Evolutionary conservation across 2,888 invertebrate genomes (phyloP), one percentile per base, ranked within the genome.

Genomic region (Lycaena phlaeas): DNA sequence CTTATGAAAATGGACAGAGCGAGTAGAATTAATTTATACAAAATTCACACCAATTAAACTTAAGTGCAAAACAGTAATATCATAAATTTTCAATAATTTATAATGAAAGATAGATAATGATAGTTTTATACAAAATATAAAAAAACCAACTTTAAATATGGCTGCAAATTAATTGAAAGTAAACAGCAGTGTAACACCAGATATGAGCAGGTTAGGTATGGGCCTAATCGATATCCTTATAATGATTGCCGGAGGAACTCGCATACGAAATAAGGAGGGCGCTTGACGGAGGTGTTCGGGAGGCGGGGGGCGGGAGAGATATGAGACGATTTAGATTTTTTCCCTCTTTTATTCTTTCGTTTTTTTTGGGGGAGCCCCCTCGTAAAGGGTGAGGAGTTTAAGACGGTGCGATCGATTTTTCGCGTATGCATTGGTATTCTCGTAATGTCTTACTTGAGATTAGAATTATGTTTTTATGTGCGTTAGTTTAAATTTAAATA

Each of bases 271-370:
- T 85, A 82, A 85, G 85, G 79, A 81, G 81, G 85, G 78, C 71
- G 76, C 74, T n/a, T n/a, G n/a, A n/a, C 69, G 65, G 74, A 77
- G 81, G 84, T 82, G 79, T 79, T 71, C 73, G 75, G 70, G 75
- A 64, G 60, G 44, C 38, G 51, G 48, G 54, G 60, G 53, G 61
- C 54, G 58, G 56, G 57, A 56, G 59, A 76, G 81, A 82, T 84
- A 84, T 84, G 84, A 84, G 84, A 84, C 84, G 84, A 84, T 84
- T 84, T 84, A 84, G 84, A 84, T 84, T 84, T 84, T 84, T 84
- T 84, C 78, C 84, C 82, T 79, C 78, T 79, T 82, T 77, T 77
- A 79, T 79, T 82, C 78, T 81, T 82, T 81, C 78, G 77, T 74
- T 82, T 84, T 34, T 81, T 84, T 84, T 81, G 73, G 84, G 84